Percentiles rank a stretch among this genome's conserved stretches.
These are phyloP conservation scores for Coregonus suidteri DNA, from an alignment of 2,797 vertebrate species.

Conservation along the genomic window DNA sequence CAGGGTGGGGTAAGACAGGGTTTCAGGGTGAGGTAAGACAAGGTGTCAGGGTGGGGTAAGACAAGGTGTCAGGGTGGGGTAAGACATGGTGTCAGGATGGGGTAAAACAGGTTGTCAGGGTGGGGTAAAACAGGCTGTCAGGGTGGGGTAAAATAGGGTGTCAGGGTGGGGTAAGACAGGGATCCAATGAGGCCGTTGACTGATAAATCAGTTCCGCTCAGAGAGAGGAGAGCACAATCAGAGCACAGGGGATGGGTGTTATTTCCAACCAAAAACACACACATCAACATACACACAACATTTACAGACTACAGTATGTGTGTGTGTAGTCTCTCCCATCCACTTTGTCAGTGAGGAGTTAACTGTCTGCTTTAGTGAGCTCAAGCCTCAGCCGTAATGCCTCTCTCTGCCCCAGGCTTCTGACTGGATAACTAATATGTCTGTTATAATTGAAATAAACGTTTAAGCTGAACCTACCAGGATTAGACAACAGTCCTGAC, in stretches of 20 bases:
- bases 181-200: conserved; percentile 18
- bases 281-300: conserved; percentile 32
- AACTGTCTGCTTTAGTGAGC: conserved; percentile 17
- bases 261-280: conserved; percentile 1
- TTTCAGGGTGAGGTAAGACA: too few relatives aligned
- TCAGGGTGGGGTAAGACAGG: too few relatives aligned
- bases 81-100: too few relatives aligned
- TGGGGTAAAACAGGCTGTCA: too few relatives aligned
- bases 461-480: conserved; percentile 55
- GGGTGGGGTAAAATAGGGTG: too few relatives aligned
- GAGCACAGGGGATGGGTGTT: background rate
- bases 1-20: too few relatives aligned
- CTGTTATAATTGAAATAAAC: conserved; percentile 65
- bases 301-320: background rate
- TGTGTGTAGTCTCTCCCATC: background rate
- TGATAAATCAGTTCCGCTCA: conserved; percentile 42
- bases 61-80: too few relatives aligned
- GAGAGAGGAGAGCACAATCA: conserved; percentile 21
- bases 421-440: conserved; percentile 66
- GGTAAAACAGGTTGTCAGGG: too few relatives aligned
- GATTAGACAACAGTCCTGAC: conserved; percentile 1
- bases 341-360: background rate
- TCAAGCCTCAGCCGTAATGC: conserved; percentile 44
- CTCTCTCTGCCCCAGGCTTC: conserved; percentile 56
- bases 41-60: too few relatives aligned